A percentile compares a stretch with the other conserved stretches of the same genome.
Conservation (phyloP, 2,888 invertebrate genomes). For the Eledona agricola region DNA sequence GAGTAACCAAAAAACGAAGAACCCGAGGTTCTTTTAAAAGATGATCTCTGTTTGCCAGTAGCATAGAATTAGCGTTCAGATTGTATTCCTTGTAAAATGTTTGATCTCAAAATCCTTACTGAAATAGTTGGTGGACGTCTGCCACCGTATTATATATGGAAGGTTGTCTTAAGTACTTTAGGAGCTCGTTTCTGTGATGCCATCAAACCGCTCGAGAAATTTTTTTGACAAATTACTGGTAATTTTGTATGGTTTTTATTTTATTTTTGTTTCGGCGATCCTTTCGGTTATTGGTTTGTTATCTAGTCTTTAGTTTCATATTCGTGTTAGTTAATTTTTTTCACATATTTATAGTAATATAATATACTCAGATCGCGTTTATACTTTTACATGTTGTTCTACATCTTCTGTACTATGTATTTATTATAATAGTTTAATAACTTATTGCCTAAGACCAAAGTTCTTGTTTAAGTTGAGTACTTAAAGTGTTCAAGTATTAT, state of each 20-base stretch:
- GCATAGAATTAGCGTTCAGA: slow-evolving; percentile 9
- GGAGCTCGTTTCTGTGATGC: slow-evolving; percentile 42
- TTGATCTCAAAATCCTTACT: slow-evolving; percentile 29
- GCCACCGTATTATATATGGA: neutral
- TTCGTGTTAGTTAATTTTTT: slow-evolving; percentile 34
- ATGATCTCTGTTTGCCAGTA: slow-evolving; percentile 40
- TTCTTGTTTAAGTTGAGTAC: slow-evolving; percentile 40
- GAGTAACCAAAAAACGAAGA: slow-evolving; percentile 31
- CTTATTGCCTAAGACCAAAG: slow-evolving; percentile 49
- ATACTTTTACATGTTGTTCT: slow-evolving; percentile 22
- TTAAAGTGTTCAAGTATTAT: slow-evolving; percentile 42
- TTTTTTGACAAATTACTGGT: slow-evolving; percentile 33
- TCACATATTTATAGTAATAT: slow-evolving; percentile 28
- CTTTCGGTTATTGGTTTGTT: slow-evolving; percentile 53
- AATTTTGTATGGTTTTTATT: slow-evolving; percentile 11
- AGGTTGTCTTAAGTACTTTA: slow-evolving; percentile 5
- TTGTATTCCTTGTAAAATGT: slow-evolving; percentile 8
- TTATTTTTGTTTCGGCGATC: slow-evolving; percentile 40
- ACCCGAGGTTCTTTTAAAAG: slow-evolving; percentile 17
- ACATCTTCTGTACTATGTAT: slow-evolving; percentile 25
- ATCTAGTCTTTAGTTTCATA: slow-evolving; percentile 57
- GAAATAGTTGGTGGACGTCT: neutral
- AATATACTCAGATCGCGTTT: slow-evolving; percentile 22
- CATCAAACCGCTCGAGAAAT: slow-evolving; percentile 32
- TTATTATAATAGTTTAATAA: slow-evolving; percentile 30